Evolutionary conservation across 2,888 invertebrate species (phyloP).

Genomic region (Eudasyphora cyanicolor): DNA sequence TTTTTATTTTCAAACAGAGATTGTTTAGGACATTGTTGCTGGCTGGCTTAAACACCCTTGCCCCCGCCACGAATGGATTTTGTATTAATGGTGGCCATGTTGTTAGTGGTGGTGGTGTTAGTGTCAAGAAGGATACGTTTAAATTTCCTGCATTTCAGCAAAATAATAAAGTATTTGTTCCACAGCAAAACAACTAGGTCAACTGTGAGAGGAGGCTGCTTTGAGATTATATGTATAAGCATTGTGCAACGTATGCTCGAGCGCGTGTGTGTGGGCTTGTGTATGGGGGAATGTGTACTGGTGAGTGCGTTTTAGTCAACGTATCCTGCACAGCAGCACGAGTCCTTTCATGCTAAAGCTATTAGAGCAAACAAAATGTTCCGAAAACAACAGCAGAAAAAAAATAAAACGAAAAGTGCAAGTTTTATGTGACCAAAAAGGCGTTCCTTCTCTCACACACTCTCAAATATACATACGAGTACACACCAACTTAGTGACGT

Average conservation of each 20-base stretch:
- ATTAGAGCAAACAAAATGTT: constrained; percentile 34
- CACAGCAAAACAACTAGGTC: constrained; percentile 55
- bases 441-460: background rate
- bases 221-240: constrained; percentile 44
- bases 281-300: too few relatives aligned
- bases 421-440: constrained; percentile 50
- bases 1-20: background rate
- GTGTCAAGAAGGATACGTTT: constrained; percentile 63
- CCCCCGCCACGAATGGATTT: background rate
- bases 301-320: constrained; percentile 34
- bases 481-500: background rate
- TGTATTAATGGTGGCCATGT: background rate
- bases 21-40: background rate
- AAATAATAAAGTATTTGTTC: constrained; percentile 57
- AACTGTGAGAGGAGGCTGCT: constrained; percentile 45
- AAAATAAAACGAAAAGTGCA: constrained; percentile 33
- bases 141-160: constrained; percentile 61
- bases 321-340: constrained; percentile 51
- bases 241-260: constrained; percentile 36
- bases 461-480: background rate
- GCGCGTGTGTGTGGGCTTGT: background rate
- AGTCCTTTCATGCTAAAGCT: constrained; percentile 39
- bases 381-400: constrained; percentile 18
- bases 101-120: constrained; percentile 15
- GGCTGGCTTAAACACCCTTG: background rate